Conservation (phyloP, 2,797 vertebrate species). For the Sternotherus odoratus region DNA sequence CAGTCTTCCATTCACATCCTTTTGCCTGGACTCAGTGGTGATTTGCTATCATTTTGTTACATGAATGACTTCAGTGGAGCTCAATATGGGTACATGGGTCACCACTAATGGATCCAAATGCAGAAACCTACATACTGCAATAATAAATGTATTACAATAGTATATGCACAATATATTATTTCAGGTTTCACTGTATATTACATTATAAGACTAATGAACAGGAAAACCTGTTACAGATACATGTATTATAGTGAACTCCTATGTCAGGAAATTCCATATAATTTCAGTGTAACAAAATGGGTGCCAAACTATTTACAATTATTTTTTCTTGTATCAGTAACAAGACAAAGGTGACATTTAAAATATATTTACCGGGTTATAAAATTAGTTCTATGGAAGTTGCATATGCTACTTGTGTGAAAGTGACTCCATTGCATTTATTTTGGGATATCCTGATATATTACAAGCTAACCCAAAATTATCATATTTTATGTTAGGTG, state of each 20-base stretch:
- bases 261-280: not conserved
- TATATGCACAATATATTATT: not conserved
- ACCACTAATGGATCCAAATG: not conserved
- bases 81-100: not conserved
- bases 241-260: not conserved
- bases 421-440: not conserved
- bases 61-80: not conserved
- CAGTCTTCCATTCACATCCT: not conserved
- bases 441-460: not conserved
- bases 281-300: not conserved
- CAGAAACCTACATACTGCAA: not conserved
- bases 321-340: not conserved
- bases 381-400: not conserved
- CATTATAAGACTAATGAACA: not conserved
- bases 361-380: not conserved
- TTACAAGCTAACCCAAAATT: not conserved
- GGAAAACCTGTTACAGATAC: not conserved
- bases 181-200: not conserved
- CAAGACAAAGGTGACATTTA: not conserved
- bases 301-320: not conserved
- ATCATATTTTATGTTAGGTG: not conserved
- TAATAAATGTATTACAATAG: not conserved
- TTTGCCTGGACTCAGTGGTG: not conserved
- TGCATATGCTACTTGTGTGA: not conserved
- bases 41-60: not conserved